Base-by-base conservation (phyloP, 2,888 invertebrate species). In the Cartodere bifasciata region DNA sequence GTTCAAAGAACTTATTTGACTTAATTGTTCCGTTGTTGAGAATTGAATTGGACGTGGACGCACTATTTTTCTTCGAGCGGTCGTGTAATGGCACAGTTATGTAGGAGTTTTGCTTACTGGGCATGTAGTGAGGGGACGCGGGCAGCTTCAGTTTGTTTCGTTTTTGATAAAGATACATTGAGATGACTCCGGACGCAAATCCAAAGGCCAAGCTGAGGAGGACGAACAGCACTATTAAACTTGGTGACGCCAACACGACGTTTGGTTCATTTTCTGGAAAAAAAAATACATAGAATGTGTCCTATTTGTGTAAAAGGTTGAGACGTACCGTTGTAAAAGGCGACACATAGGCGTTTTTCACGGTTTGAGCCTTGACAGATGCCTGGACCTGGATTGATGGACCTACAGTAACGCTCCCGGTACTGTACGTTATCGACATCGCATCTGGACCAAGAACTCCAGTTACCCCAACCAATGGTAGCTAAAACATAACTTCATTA, bases 41-140 rank as follows among this genome's bases (percentile, higher is more conserved):
- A 37, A 49, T 48, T 36, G 56, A 57, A 36, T 56, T 58, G 12
- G 63, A 60, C 11, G 60, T 61, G 49, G 47, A 61, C 43, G 62
- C 60, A 46, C 36, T 51, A 21, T 46, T 46, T 32, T 52, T 50
- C 29, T 52, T 52, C 9, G 62, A 53, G 50, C 80, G 76, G 56
- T 85, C 84, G 53, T 80, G 81, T 36, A 84, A 62, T 1, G 86
- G 86, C 23, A 86, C 76, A 13, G 83, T 77, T 37, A 84, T 82
- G 56, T 86, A 86, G 40, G 83, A 79, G 55, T 86, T 86, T 49
- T 81, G 82, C 50, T 82, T 83, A 1, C 78, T 68, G 15, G 80
- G 75, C 44, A 81, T 82, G 52, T 85, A 87, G 52, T 82, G 84
- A 0, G 84, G 83, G 29, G 81, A 80, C 23, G 81, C 75, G 0